Base-by-base conservation (phyloP, 2,797 vertebrate genomes). In the Smutsia gigantea region DNA sequence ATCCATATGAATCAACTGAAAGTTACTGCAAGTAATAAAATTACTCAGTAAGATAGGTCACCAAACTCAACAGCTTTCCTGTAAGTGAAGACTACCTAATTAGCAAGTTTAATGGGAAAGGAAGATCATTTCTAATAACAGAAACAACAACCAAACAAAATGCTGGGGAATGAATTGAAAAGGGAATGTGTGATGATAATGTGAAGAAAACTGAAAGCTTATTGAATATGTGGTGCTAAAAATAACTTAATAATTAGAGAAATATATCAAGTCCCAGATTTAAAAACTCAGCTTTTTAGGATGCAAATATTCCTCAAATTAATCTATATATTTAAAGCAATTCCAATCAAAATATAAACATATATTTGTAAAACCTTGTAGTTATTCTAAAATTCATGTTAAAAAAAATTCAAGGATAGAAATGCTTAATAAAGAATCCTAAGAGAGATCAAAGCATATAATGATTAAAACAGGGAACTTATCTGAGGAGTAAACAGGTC, bases 51-150 rank as follows among this genome's bases (percentile, higher is more conserved):
- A 77, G 29, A 84, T n/a, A n/a, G 34, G 64, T 83, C 12, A 34
- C 3, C 25, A 94, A 93, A 46, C 7, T 37, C 75, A 49, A 23
- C 12, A 64, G 42, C 18, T 84, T 72, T 55, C 72, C 18, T 64
- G 37, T 79, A 90, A 61, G 94, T 12, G 42, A 94, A 4, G 34
- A 74, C 78, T 72, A 84, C 17, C 6, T 8, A 87, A 66, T 25
- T 57, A 69, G 39, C 63, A 90, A 90, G 81, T 19, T 34, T 75
- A 90, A 68, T 78, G 53, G 31, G 37, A 93, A 94, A 87, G 85
- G 1, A 55, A n/a, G 51, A 59, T 79, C 31, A 87, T 37, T 57
- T 51, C 2, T 34, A 79, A 90, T 37, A 57, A 59, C 1, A 95
- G 72, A 2, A 78, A 69, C 4, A 83, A 72, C 19, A 79, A 42